Evolutionary conservation across 1,140 invertebrate species (phyloP).

Genomic region (Pteromalus puparum): DNA sequence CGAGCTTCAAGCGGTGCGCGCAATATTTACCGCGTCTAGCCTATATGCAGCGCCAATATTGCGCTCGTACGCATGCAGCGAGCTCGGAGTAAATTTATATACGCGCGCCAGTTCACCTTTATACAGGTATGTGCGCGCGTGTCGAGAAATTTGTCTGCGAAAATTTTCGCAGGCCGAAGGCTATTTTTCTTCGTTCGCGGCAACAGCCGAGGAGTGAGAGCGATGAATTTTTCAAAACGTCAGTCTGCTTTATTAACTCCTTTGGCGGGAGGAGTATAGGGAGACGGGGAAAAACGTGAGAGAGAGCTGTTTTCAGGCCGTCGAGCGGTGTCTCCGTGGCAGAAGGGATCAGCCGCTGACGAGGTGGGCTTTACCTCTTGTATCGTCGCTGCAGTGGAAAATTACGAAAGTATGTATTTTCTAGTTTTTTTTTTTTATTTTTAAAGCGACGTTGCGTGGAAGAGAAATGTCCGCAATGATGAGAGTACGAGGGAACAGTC

Average conservation of each 20-base stretch:
- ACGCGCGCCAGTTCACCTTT: not conserved
- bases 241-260: slow-evolving; percentile 4
- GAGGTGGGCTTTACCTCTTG: not conserved
- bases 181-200: slow-evolving; percentile 7
- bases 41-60: not conserved
- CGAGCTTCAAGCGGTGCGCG: slow-evolving; percentile 8
- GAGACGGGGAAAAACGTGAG: not conserved
- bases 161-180: not conserved
- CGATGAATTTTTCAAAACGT: slow-evolving; percentile 21
- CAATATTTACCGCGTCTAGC: not conserved
- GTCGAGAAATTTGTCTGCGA: slow-evolving; percentile 6
- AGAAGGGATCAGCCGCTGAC: not conserved
- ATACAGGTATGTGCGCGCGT: not conserved
- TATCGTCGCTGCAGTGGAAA: not conserved
- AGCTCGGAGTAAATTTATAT: not conserved
- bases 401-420: not conserved
- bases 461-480: no score
- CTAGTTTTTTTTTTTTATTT: no score
- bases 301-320: not conserved
- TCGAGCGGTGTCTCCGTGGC: not conserved
- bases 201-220: not conserved
- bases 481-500: no score
- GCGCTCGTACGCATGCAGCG: not conserved
- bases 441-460: no score
- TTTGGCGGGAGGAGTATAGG: not conserved